These are phyloP conservation scores for Lepisosteus oculatus DNA, from an alignment of 2,113 vertebrate species.

Conservation along the genomic window DNA sequence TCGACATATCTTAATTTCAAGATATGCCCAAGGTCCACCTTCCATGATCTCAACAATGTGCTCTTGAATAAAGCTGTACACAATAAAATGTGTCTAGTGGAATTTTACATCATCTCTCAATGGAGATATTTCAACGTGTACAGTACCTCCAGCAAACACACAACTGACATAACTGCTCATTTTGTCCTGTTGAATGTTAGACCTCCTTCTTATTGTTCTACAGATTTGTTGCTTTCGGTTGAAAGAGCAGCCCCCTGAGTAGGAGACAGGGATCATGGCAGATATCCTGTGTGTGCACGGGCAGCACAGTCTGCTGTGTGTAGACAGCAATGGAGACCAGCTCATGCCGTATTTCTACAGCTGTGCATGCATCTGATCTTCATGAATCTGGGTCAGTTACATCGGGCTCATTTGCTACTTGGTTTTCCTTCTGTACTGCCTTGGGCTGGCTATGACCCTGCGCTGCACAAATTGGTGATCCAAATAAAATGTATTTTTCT, in stretches of 20 bases:
- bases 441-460: slow-evolving; percentile 47
- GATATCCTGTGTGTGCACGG: slow-evolving; percentile 1
- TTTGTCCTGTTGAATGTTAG: no score
- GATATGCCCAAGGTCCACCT: no score
- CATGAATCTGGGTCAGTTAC: slow-evolving; percentile 71
- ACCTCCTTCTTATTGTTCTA: no score
- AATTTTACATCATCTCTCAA: no score
- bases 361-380: slow-evolving; percentile 61
- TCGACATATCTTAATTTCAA: slow-evolving; percentile 69
- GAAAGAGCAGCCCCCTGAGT: slow-evolving; percentile 34
- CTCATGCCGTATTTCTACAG: slow-evolving; percentile 51
- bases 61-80: no score
- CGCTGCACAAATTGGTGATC: slow-evolving; percentile 54
- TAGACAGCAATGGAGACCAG: slow-evolving; percentile 47
- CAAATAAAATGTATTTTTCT: slow-evolving; percentile 41
- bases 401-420: slow-evolving; percentile 53
- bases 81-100: no score
- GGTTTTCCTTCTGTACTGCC: slow-evolving; percentile 35
- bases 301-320: no score
- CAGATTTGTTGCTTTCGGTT: no score
- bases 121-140: no score
- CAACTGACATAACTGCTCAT: no score
- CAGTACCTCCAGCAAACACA: no score
- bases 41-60: no score
- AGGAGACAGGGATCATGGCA: slow-evolving; percentile 33